Evolutionary conservation across 2,888 invertebrate species (phyloP), one percentile per base, ranked within the genome.

Genomic region (Dryococelus australis): DNA sequence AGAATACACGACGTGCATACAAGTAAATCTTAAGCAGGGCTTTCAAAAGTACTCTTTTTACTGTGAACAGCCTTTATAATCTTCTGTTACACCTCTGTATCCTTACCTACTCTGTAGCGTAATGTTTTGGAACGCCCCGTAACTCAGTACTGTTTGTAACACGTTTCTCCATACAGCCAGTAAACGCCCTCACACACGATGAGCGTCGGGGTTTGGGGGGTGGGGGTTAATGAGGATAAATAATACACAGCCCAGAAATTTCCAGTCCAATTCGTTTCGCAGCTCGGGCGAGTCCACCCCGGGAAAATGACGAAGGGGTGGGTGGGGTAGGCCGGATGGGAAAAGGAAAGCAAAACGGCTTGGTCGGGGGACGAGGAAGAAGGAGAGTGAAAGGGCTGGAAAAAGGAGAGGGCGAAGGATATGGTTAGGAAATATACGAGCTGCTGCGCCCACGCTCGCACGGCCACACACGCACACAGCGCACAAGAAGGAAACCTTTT

Each of bases 241-340:
- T 12, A 65, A 65, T 65, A 65, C 65, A 65, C 65, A 8, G 65
- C 20, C 65, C 65, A 65, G 65, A n/a, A 65, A 65, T 65, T 65
- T 65, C 65, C 65, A 65, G 65, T 65, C 65, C 65, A 65, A 65
- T 65, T 65, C 65, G 65, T 65, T 65, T 65, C 65, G n/a, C 65
- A n/a, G 65, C 65, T 65, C 10, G 10, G 65, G 65, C 65, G 65
- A 65, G 65, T 65, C 65, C 65, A 65, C 65, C 24, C 65, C n/a
- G 65, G 65, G 16, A 65, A 65, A 16, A 65, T 13, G 47, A 4
- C 35, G 35, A 35, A 35, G 51, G 8, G 51, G 51, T 6, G 12
- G 51, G n/a, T n/a, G 1, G 13, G 51, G 51, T 16, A 20, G 51
- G 51, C 51, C 13, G 51, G 51, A 1, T 16, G 2, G 65, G 24